Evolutionary conservation across 2,888 invertebrate species (phyloP).

Genomic region (Aphrophora alni): DNA sequence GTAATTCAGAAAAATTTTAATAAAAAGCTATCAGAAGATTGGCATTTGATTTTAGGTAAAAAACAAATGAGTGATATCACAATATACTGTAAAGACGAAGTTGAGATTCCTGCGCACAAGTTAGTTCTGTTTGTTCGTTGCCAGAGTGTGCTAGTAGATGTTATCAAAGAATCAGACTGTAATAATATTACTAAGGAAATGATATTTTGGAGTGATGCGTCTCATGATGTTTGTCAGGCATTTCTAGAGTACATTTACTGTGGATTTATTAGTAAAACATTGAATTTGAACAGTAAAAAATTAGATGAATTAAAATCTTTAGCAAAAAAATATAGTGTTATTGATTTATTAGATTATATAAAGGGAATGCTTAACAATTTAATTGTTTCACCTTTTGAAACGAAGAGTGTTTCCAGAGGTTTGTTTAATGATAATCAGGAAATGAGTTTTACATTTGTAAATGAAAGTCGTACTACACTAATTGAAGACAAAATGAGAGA

Average conservation of each 20-base stretch:
- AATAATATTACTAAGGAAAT: conserved; percentile 35
- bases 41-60: conserved; percentile 55
- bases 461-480: background rate
- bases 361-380: background rate
- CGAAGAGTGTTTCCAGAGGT: background rate
- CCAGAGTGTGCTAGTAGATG: conserved; percentile 56
- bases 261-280: conserved; percentile 53
- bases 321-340: background rate
- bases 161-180: conserved; percentile 44
- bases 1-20: background rate
- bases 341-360: background rate
- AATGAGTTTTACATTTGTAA: background rate
- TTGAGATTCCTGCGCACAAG: conserved; percentile 58
- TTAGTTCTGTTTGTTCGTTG: conserved; percentile 58
- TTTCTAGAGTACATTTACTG: conserved; percentile 58
- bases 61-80: conserved; percentile 58
- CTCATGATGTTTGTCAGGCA: conserved; percentile 53
- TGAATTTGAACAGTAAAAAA: background rate
- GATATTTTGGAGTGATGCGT: conserved; percentile 53
- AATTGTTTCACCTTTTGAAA: background rate
- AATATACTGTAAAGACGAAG: conserved; percentile 55
- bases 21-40: conserved; percentile 51
- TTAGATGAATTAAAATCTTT: background rate
- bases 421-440: background rate
- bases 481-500: background rate